Evolutionary conservation across 2,888 invertebrate species (phyloP), one percentile per base, ranked within the genome.

Genomic region (Lasioglossum lativentre): DNA sequence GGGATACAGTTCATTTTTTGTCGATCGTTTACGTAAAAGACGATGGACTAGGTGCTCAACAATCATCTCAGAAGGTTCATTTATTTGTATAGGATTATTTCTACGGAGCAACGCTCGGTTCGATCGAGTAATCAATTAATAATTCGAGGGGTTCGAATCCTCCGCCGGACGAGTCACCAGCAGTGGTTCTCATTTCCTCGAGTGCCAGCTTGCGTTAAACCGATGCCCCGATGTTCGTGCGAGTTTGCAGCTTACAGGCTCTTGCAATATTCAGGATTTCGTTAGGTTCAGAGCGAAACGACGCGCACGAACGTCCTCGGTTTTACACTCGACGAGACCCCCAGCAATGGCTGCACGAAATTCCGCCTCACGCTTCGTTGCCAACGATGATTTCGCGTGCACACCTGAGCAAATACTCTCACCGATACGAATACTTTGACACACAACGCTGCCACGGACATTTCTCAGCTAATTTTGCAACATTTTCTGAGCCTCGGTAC

Each of bases 141-240:
- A 63, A 30, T 30, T 10, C 34, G 23, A 30, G 30, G 19, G 16
- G 27, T 71, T 70, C 42, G 27, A 40, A 45, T 30, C 10, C 30
- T 63, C 75, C 6, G 42, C 42, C n/a, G 68, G 42, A 76, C 10
- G 68, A 80, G 70, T 70, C 70, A 45, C 52, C 52, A 45, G 10
- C 23, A 23, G 19, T 38, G 42, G 52, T 68, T 80, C 42, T 68
- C 73, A 14, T 75, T 40, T 75, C 63, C 75, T 66, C 76, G 82
- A 82, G 74, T 76, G 72, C 45, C 59, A 66, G 72, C 71, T 72
- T 72, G 56, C 66, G 66, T 27, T 19, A 27, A 59, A 59, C 59
- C 72, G n/a, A 27, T 42, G 59, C 45, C 30, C n/a, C 5, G 68
- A 56, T 34, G 10, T 8, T 77, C 14, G 1, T 14, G 27, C 59